A percentile compares a stretch with the other conserved stretches of the same genome.
phyloP scores from a whole-genome alignment of 2,888 invertebrate species.

The Syritta pipiens region DNA sequence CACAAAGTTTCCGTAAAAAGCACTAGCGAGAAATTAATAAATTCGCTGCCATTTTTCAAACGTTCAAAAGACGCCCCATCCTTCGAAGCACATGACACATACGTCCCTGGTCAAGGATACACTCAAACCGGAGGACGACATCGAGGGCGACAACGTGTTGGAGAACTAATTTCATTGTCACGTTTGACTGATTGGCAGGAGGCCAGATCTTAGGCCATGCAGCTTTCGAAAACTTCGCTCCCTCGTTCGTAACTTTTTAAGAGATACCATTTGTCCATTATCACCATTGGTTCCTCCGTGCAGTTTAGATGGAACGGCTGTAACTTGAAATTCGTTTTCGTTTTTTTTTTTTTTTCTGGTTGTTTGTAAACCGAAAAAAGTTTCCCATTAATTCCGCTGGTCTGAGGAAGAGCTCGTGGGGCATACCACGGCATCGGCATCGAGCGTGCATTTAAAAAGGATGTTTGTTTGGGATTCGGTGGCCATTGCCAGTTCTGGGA shows the following conservation, averaged over 20 bases:
- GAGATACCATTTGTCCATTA: slow-evolving; percentile 28
- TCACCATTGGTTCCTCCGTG: neutral
- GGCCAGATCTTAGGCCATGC: slow-evolving; percentile 27
- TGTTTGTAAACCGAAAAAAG: slow-evolving; percentile 4
- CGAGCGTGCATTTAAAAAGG: slow-evolving; percentile 8
- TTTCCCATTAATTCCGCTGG: slow-evolving; percentile 35
- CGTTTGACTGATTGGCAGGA: slow-evolving; percentile 49
- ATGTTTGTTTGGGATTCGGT: slow-evolving; percentile 15
- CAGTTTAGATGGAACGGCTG: neutral
- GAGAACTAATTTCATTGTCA: slow-evolving; percentile 55
- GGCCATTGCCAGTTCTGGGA: slow-evolving; percentile 9
- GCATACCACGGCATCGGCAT: slow-evolving; percentile 20
- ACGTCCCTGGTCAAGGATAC: slow-evolving; percentile 22
- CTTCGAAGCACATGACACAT: slow-evolving; percentile 17
- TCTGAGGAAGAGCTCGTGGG: neutral
- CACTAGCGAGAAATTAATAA: slow-evolving; percentile 54
- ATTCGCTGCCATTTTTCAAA: slow-evolving; percentile 50
- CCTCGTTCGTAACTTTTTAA: slow-evolving; percentile 38
- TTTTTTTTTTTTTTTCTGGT: slow-evolving; percentile 14
- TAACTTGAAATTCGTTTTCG: slow-evolving; percentile 12
- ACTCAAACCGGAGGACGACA: no score
- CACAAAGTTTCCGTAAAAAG: slow-evolving; percentile 11
- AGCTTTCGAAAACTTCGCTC: slow-evolving; percentile 7
- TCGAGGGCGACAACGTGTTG: slow-evolving; percentile 39
- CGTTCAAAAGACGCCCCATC: slow-evolving; percentile 9